Evolutionary conservation across 2,113 vertebrate species (phyloP).

Genomic region (Epinephelus fuscoguttatus): DNA sequence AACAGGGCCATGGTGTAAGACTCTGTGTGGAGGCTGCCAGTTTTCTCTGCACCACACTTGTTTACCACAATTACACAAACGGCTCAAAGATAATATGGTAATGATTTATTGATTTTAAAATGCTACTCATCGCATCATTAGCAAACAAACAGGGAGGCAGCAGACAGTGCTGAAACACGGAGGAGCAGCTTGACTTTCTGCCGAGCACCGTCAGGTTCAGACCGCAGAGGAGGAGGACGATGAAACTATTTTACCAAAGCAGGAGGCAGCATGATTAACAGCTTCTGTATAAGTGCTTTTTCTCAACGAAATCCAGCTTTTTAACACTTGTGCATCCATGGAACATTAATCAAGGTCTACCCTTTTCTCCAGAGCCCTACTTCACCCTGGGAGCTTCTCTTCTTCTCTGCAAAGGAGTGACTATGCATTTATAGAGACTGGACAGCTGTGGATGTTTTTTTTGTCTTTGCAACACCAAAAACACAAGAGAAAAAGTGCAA

Average conservation of each 20-base stretch:
- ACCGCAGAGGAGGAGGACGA: neutral
- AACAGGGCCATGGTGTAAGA: neutral
- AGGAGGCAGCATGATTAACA: neutral
- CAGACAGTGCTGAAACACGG: constrained; percentile 5
- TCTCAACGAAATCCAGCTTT: neutral
- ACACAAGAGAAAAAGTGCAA: neutral
- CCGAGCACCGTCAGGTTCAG: neutral
- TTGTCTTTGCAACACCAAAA: neutral
- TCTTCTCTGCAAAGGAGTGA: too few species aligned
- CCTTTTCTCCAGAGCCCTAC: neutral
- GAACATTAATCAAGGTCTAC: neutral
- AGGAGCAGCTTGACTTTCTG: constrained; percentile 30
- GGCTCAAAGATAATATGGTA: constrained; percentile 30
- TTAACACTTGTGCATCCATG: neutral
- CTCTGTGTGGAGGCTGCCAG: neutral
- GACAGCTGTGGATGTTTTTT: too few species aligned
- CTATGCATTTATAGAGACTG: neutral
- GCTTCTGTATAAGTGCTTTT: neutral
- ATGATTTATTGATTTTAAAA: constrained; percentile 33
- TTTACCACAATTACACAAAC: constrained; percentile 30
- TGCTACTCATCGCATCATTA: constrained; percentile 25
- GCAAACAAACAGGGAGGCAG: constrained; percentile 18
- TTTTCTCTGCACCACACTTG: constrained; percentile 1
- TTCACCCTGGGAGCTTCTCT: neutral
- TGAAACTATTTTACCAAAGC: neutral